Percentiles rank a stretch among this genome's conserved stretches.
Evolutionary conservation across 1,140 invertebrate species (phyloP).

Genomic region (Pseudachorutes palmiensis): DNA sequence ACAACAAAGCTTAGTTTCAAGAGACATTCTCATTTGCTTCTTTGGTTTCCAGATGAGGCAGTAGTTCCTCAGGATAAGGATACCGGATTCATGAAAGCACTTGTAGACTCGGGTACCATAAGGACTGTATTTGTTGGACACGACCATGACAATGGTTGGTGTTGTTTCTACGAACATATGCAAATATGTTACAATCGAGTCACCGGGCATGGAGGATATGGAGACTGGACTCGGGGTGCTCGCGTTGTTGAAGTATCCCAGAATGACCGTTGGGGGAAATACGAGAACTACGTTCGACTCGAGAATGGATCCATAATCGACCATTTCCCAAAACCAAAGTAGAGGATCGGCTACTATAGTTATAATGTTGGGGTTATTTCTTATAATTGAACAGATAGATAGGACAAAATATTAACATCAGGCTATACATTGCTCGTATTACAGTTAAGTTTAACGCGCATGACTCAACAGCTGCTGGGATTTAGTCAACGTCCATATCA

Average conservation of each 20-base stretch:
- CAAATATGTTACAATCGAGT: constrained; percentile 18
- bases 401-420: no score
- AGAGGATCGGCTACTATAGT: no score
- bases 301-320: constrained; percentile 8
- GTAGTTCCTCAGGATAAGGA: constrained; percentile 19
- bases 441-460: no score
- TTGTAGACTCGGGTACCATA: constrained; percentile 17
- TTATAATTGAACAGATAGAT: no score
- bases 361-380: no score
- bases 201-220: constrained; percentile 17
- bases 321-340: neutral
- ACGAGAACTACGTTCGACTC: neutral
- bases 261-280: neutral
- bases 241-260: neutral
- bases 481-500: no score
- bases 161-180: constrained; percentile 4
- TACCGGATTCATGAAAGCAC: constrained; percentile 6
- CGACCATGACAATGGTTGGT: constrained; percentile 12
- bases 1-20: neutral
- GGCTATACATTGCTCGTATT: no score
- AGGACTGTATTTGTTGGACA: neutral
- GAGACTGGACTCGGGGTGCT: constrained; percentile 11
- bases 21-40: neutral
- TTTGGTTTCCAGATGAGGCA: constrained; percentile 8
- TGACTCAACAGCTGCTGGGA: no score